Percentiles rank a stretch among this genome's conserved stretches.
These are phyloP conservation scores for Alca torda DNA, from an alignment of 2,797 vertebrate genomes.

Conservation along the genomic window DNA sequence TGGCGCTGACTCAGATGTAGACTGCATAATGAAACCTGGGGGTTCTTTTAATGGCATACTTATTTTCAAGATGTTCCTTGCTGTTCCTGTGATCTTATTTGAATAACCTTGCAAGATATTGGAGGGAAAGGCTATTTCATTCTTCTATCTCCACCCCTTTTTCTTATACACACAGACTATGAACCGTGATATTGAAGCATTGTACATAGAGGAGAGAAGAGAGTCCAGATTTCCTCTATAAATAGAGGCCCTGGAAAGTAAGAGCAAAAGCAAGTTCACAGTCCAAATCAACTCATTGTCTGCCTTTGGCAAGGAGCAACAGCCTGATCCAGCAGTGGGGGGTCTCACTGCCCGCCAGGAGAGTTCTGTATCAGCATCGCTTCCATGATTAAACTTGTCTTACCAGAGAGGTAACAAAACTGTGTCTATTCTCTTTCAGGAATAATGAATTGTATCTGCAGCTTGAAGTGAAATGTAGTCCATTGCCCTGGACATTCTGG, in stretches of 20 bases:
- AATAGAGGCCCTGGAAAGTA: background rate
- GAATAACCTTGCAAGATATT: conserved; percentile 11
- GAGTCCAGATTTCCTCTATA: background rate
- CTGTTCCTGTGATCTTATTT: conserved; percentile 8
- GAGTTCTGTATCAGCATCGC: background rate
- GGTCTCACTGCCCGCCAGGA: background rate
- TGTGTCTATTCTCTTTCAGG: background rate
- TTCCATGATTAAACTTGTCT: background rate
- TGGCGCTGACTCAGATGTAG: background rate
- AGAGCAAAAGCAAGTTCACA: background rate
- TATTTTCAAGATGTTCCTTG: conserved; percentile 6
- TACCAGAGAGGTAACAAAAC: background rate
- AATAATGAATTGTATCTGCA: background rate
- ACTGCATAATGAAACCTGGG: conserved; percentile 5
- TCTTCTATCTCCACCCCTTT: background rate
- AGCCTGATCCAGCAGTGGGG: background rate
- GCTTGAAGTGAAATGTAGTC: background rate
- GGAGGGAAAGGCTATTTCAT: background rate
- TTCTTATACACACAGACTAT: background rate
- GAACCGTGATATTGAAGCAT: background rate
- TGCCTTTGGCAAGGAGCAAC: background rate
- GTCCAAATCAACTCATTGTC: background rate
- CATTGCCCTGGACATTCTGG: background rate
- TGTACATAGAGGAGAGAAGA: background rate
- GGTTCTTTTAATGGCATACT: background rate